Evolutionary conservation across 2,888 invertebrate genomes (phyloP).

Genomic region (Sipha maydis): DNA sequence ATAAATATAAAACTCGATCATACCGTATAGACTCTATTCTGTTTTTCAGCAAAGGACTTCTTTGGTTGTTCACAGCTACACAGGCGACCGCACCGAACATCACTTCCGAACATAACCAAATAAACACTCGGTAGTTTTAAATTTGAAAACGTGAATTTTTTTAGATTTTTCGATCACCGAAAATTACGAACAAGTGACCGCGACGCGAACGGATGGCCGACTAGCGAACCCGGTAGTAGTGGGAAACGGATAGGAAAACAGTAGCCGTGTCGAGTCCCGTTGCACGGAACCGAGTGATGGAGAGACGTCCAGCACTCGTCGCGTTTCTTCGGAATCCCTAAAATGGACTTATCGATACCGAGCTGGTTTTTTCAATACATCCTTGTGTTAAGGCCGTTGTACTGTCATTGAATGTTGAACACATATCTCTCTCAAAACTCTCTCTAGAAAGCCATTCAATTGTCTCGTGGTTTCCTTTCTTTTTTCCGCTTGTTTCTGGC

Average conservation of each 20-base stretch:
- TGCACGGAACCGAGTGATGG: slow-evolving; percentile 23
- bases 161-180: neutral
- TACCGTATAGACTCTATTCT: neutral
- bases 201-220: slow-evolving; percentile 47
- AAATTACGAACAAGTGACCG: slow-evolving; percentile 48
- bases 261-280: slow-evolving; percentile 53
- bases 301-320: slow-evolving; percentile 38
- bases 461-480: slow-evolving; percentile 47
- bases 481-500: slow-evolving; percentile 15
- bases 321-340: slow-evolving; percentile 58
- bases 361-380: slow-evolving; percentile 54
- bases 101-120: slow-evolving; percentile 25
- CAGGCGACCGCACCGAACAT: slow-evolving; percentile 58
- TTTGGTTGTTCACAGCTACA: slow-evolving; percentile 38
- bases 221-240: slow-evolving; percentile 32
- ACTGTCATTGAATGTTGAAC: slow-evolving; percentile 6
- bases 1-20: neutral
- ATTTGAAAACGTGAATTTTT: neutral
- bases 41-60: slow-evolving; percentile 26
- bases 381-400: slow-evolving; percentile 54
- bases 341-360: slow-evolving; percentile 54
- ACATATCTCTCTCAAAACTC: slow-evolving; percentile 42
- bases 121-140: neutral
- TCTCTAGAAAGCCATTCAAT: slow-evolving; percentile 48
- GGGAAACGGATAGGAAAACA: slow-evolving; percentile 59